Evolutionary conservation across 2,797 vertebrate genomes (phyloP), one percentile per base, ranked within the genome.

Genomic region (Echeneis naucrates): DNA sequence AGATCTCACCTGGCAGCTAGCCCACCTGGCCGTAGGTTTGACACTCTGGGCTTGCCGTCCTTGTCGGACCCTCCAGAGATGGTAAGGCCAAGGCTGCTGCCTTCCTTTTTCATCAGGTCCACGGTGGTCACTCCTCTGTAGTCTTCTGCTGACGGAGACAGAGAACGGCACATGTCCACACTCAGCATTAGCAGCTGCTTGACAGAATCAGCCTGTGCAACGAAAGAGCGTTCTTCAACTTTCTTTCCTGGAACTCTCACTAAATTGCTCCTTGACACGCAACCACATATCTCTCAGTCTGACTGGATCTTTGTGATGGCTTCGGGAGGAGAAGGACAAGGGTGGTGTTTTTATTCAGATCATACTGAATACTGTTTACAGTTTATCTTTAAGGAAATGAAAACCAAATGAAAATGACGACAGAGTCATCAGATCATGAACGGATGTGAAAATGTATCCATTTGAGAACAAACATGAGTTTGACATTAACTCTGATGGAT

Each of bases 1-100:
- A 83, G 74, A 87, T 84, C 95, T 97, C 87, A 99, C 98, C 98
- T 97, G 92, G 97, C 95, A 42, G 98, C 98, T 17, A 99, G 94
- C 57, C 98, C 98, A 81, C 98, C 98, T 0, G 97, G 95, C 80
- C 97, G 95, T 64, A 99, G 93, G 90, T 98, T 99, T 80, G 97
- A 99, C 80, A 99, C 98, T 87, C 96, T 93, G 53, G 98, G 97
- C 86, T 96, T 99, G 80, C 97, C 97, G 3, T 99, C 98, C 92
- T 99, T 99, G 91, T 99, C 98, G 0, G 97, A 98, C 38, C 98
- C 98, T 53, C 98, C 98, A 0, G 98, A 99, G 88, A 99, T 97
- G 68, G 98, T 99, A 87, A 99, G 95, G 51, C 98, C 98, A 0
- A 99, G 95, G 19, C 96, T 98, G 91, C 96, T 97, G 82, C 97